Evolutionary conservation across 1,140 invertebrate species (phyloP).

Genomic region (Myzus persicae): DNA sequence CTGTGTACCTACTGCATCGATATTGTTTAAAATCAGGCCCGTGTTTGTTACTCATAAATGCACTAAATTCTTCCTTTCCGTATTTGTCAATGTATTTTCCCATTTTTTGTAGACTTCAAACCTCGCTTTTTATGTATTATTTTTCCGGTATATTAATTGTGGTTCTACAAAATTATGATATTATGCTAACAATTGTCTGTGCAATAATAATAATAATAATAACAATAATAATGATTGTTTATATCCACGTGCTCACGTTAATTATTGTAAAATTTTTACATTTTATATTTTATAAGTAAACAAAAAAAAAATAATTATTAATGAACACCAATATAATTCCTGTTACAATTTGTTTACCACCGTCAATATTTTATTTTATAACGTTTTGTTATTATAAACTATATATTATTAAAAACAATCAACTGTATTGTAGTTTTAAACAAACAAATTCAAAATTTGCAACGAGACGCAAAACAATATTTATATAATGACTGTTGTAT

Average conservation of each 20-base stretch:
- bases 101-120: not conserved
- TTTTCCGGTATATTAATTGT: not conserved
- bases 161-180: not conserved
- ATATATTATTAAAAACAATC: conserved; percentile 37
- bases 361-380: conserved; percentile 29
- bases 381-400: conserved; percentile 40
- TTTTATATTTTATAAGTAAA: conserved; percentile 44
- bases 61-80: not conserved
- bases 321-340: conserved; percentile 13
- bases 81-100: not conserved
- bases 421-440: not conserved
- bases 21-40: not conserved
- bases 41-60: not conserved
- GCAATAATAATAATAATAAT: conserved; percentile 21
- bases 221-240: conserved; percentile 1
- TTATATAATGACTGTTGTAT: conserved; percentile 15
- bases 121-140: conserved; percentile 5
- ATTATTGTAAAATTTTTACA: conserved; percentile 37
- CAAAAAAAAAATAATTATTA: conserved; percentile 18
- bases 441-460: conserved; percentile 12
- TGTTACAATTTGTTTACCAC: conserved; percentile 2
- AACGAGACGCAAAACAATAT: conserved; percentile 39
- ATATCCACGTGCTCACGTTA: conserved; percentile 11
- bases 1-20: not conserved
- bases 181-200: not conserved